Base-by-base conservation (phyloP, 2,113 vertebrate genomes). In the Crotalus helleri region DNA sequence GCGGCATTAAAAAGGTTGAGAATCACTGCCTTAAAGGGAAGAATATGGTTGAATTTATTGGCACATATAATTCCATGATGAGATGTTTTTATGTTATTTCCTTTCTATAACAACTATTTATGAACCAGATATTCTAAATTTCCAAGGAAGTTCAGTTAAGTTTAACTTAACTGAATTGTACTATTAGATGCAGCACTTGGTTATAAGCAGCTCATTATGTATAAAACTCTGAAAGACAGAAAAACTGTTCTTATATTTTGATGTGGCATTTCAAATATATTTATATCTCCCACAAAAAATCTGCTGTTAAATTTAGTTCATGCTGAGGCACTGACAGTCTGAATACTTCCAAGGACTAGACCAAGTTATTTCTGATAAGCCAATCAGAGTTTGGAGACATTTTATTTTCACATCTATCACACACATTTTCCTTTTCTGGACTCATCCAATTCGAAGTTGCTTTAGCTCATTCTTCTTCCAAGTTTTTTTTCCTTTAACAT, bases 171-270 rank as follows among this genome's bases (percentile, higher is more conserved):
- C 86, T 93, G 59, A 95, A 96, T 94, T 93, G 92, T 44, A 15
- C 55, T 93, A 92, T 92, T 95, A 95, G 92, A 95, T 94, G 93
- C 96, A 92, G 94, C 96, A 89, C 93, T 95, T 94, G 90, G 89
- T 95, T 93, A 54, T 3, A 89, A 92, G 64, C 93, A 53, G 61
- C 29, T 74, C 24, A 85, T 81, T 54, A 74, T 46, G 19, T 58
- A 21, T 69, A 91, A 39, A 93, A 44, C 17, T 95, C 95, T 93
- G 92, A 95, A 90, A 92, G n/a, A 57, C 53, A 64, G 74, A 95
- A 94, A 33, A 94, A 57, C 57, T 0, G 92, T 87, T 91, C 94
- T 88, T n/a, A 58, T 58, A 24, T 55, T 92, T n/a, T 93, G 93
- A 96, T 92, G 96, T 89, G 51, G 44, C 93, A 94, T 23, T 95